Conservation (phyloP, 2,888 invertebrate genomes). For the Spodoptera picta region DNA sequence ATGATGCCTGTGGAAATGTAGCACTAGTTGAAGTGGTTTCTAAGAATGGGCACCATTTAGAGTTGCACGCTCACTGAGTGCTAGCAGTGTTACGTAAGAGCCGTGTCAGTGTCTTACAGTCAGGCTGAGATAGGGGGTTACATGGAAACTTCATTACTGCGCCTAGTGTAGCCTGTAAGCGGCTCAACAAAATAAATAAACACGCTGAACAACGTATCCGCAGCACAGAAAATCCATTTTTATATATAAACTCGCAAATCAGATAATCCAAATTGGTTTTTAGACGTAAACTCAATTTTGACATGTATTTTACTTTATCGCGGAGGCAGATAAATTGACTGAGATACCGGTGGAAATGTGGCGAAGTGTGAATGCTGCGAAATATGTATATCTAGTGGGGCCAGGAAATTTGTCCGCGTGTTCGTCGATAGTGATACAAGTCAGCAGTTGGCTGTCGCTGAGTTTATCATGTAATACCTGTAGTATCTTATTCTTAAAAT, state of each 20-base stretch:
- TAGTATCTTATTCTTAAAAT: too few relatives aligned
- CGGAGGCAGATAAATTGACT: constrained; percentile 83
- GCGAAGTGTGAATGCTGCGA: constrained; percentile 66
- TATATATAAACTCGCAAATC: constrained; percentile 83
- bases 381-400: constrained; percentile 45
- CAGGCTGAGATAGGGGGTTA: constrained; percentile 1
- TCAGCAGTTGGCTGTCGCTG: constrained; percentile 14
- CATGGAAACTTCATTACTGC: constrained; percentile 21
- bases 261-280: constrained; percentile 88
- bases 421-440: constrained; percentile 43
- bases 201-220: constrained; percentile 56
- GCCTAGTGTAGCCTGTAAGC: constrained; percentile 21
- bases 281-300: constrained; percentile 86
- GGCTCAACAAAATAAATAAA: constrained; percentile 58
- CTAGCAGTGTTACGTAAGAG: neutral
- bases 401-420: constrained; percentile 55
- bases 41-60: constrained; percentile 5
- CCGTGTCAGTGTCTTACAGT: neutral
- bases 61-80: neutral
- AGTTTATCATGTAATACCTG: too few relatives aligned
- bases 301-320: constrained; percentile 85
- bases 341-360: constrained; percentile 73
- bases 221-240: constrained; percentile 66
- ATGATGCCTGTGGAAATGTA: too few relatives aligned
- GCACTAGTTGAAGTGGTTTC: neutral